Evolutionary conservation across 2,888 invertebrate species (phyloP).

Genomic region (Lissocephala sabroskyi): DNA sequence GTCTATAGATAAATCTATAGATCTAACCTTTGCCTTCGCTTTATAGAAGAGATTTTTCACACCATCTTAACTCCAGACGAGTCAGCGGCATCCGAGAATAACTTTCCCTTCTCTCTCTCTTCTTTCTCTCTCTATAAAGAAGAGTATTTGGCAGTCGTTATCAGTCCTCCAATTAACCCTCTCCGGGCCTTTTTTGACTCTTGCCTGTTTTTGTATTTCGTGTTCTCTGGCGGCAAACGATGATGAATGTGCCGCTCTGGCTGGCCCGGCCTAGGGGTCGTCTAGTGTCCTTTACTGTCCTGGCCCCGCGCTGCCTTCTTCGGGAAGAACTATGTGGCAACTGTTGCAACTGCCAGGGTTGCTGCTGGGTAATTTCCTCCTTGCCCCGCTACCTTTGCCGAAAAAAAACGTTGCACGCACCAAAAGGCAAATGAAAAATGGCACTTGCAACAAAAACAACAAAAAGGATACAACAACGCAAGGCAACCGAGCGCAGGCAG

Average conservation of each 20-base stretch:
- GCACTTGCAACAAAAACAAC: slow-evolving; percentile 7
- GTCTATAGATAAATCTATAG: too few species aligned
- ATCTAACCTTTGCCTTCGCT: too few species aligned
- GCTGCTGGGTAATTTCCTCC: too few species aligned
- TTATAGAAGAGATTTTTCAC: too few species aligned
- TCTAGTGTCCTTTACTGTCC: too few species aligned
- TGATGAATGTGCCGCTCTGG: slow-evolving; percentile 44
- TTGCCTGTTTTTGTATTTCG: background rate
- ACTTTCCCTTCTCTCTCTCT: too few species aligned
- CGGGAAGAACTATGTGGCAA: slow-evolving; percentile 9
- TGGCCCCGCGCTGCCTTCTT: too few species aligned
- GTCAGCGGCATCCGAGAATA: too few species aligned
- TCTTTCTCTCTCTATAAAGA: background rate
- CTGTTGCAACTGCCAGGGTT: slow-evolving; percentile 26
- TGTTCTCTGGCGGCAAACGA: slow-evolving; percentile 36
- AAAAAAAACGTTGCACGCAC: background rate
- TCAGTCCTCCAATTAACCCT: too few species aligned
- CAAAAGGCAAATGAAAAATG: slow-evolving; percentile 22
- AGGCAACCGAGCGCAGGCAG: background rate
- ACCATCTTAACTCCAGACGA: too few species aligned
- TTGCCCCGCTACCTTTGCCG: background rate
- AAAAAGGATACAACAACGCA: slow-evolving; percentile 3
- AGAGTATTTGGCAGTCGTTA: background rate
- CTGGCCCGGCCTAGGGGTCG: too few species aligned
- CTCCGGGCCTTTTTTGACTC: background rate